phyloP scores from a whole-genome alignment of 2,797 vertebrate species.

The Phalloptychus januarius region DNA sequence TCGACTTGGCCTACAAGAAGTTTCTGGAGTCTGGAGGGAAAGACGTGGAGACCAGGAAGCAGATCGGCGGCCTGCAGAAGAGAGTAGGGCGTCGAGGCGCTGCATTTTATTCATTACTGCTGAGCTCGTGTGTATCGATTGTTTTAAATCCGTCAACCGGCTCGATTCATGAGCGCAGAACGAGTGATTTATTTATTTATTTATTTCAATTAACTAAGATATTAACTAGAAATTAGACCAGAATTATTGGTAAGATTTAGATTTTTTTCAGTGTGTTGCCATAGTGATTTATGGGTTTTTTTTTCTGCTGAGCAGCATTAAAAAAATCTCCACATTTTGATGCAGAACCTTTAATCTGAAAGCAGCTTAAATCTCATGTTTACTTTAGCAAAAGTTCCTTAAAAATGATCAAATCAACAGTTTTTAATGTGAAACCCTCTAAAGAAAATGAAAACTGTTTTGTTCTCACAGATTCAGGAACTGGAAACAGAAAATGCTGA shows the following conservation, averaged over 20 bases:
- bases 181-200: too few species aligned
- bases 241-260: too few species aligned
- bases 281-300: too few species aligned
- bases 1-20: constrained; percentile 98
- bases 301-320: background rate
- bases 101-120: constrained; percentile 33
- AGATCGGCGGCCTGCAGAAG: constrained; percentile 95
- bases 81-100: constrained; percentile 80
- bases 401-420: background rate
- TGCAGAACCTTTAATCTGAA: background rate
- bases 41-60: constrained; percentile 97
- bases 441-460: background rate
- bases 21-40: constrained; percentile 98
- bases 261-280: too few species aligned
- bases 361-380: background rate
- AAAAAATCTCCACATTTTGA: background rate
- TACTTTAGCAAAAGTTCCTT: background rate
- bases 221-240: too few species aligned
- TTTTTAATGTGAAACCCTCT: background rate
- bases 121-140: constrained; percentile 37
- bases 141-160: constrained; percentile 20
- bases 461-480: constrained; percentile 90
- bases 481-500: constrained; percentile 96
- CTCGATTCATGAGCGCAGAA: constrained; percentile 30
- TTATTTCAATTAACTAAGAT: too few species aligned